Base-by-base conservation (phyloP, 2,888 invertebrate species). In the Monochamus alternatus region DNA sequence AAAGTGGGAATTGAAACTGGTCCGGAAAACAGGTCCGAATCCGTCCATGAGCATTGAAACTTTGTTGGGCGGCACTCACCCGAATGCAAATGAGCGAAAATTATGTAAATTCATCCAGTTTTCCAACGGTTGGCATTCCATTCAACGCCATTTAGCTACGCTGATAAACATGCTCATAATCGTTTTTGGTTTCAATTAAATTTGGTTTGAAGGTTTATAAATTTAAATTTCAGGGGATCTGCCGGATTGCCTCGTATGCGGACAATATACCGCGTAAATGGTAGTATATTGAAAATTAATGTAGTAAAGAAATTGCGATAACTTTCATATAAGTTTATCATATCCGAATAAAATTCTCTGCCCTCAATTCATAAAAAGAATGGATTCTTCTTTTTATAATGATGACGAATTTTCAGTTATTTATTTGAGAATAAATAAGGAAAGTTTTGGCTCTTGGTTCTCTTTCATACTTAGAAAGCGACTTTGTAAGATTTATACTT, bases 141-240 rank as follows among this genome's bases (percentile, higher is more conserved):
- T 77, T 77, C 75, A 69, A 69, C 75, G 55, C 73, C 74, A 77
- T 73, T 77, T 75, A 75, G 66, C 77, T 77, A 73, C 75, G 77
- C 77, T 30, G 75, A 73, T 75, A 77, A 70, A 77, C 77, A 75
- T 77, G 73, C 73, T 67, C 58, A 75, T 77, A 77, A 75, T 75
- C 75, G 75, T 75, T 77, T 77, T 68, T 65, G 43, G 69, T 73
- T 77, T 75, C 75, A 73, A 77, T 77, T 77, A 77, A 70, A 77
- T 66, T 55, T 38, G 75, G 75, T 70, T 73, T 75, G 51, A 43
- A 60, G 31, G 51, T 62, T 14, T 62, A 38, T 31, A 43, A 60
- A 71, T 71, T 71, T 71, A 63, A 71, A 63, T 71, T 63, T 55
- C 14, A 51, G 7, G 60, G 32, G 38, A 60, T 9, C 9, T 32